phyloP scores from a whole-genome alignment of 2,113 vertebrate species.

The Sapajus apella region DNA sequence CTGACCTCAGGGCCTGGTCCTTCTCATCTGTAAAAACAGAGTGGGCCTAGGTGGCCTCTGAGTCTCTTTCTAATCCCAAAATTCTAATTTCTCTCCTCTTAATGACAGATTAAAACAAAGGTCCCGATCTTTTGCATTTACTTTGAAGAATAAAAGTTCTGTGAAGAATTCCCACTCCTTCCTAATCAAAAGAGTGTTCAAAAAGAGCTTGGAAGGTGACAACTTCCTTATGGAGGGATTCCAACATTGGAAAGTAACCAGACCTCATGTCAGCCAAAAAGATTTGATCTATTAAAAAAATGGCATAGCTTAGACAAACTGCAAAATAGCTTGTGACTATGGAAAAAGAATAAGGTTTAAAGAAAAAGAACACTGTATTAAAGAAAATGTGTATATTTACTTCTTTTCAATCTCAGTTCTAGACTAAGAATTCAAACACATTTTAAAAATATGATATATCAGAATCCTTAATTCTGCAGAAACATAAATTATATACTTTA shows the following conservation, averaged over 20 bases:
- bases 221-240: neutral
- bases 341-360: neutral
- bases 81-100: conserved; percentile 19
- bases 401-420: conserved; percentile 41
- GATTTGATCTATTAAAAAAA: conserved; percentile 41
- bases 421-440: conserved; percentile 13
- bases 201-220: neutral
- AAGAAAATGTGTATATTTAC: neutral
- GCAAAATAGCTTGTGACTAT: conserved; percentile 20
- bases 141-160: conserved; percentile 8
- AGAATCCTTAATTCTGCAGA: neutral
- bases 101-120: conserved; percentile 19
- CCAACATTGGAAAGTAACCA: neutral
- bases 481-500: conserved; percentile 33
- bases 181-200: conserved; percentile 31
- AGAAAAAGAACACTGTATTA: conserved; percentile 25
- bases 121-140: neutral
- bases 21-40: neutral
- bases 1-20: neutral
- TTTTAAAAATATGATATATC: conserved; percentile 39
- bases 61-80: neutral
- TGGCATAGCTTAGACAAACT: conserved; percentile 45
- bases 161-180: conserved; percentile 29
- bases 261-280: neutral
- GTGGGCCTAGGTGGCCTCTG: neutral